Evolutionary conservation across 2,888 invertebrate species (phyloP).

Genomic region (Rotaria socialis): DNA sequence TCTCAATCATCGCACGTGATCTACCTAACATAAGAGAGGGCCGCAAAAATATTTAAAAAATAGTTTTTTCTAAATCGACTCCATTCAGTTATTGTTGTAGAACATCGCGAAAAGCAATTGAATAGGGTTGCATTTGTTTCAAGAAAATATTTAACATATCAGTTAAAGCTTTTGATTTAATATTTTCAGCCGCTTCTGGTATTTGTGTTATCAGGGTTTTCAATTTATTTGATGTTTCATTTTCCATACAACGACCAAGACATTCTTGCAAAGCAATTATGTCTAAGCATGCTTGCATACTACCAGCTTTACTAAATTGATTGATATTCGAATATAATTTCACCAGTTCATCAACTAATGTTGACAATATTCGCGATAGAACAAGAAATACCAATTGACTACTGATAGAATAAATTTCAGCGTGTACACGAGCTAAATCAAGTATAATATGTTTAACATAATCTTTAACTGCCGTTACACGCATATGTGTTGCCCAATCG

Average conservation of each 20-base stretch:
- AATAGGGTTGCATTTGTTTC: slow-evolving; percentile 28
- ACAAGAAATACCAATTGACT: background rate
- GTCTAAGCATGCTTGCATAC: slow-evolving; percentile 26
- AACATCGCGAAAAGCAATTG: slow-evolving; percentile 8
- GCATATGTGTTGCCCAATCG: slow-evolving; percentile 14
- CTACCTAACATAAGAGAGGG: too few species aligned
- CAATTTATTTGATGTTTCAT: background rate
- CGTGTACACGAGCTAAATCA: slow-evolving; percentile 25
- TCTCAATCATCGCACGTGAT: background rate
- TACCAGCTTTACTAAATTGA: slow-evolving; percentile 21
- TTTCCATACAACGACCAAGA: slow-evolving; percentile 32
- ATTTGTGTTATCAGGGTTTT: background rate
- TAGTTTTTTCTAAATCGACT: background rate
- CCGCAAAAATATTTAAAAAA: too few species aligned
- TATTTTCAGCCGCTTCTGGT: background rate
- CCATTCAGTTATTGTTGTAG: background rate
- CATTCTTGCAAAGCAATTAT: slow-evolving; percentile 19
- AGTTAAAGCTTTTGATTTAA: background rate
- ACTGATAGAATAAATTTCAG: background rate
- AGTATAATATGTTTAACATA: slow-evolving; percentile 26
- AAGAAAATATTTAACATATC: slow-evolving; percentile 14
- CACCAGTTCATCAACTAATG: background rate
- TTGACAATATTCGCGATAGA: background rate
- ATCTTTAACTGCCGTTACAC: background rate
- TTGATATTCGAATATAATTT: slow-evolving; percentile 1